These are phyloP conservation scores for Chaetophractus vellerosus DNA, from an alignment of 2,797 vertebrate genomes.

Conservation along the genomic window DNA sequence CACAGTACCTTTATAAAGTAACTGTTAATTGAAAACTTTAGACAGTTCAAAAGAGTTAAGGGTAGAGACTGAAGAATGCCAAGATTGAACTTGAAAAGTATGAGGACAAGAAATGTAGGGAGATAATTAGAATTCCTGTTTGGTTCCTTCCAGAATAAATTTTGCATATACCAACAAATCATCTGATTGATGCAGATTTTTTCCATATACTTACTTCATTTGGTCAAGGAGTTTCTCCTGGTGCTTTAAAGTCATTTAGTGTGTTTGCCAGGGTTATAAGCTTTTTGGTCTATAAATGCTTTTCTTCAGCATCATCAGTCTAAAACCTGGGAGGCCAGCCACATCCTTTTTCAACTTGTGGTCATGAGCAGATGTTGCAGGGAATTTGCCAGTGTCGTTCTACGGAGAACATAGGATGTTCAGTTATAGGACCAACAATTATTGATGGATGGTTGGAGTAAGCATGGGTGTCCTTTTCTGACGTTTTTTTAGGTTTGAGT, in stretches of 20 bases:
- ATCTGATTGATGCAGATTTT: background rate
- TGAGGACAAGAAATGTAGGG: background rate
- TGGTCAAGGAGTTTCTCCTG: constrained; percentile 42
- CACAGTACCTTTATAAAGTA: constrained; percentile 15
- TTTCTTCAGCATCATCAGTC: constrained; percentile 11
- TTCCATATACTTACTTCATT: constrained; percentile 40
- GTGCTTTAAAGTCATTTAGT: background rate
- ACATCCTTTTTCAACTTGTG: constrained; percentile 7
- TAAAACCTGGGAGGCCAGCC: constrained; percentile 39
- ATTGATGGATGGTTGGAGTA: constrained; percentile 14
- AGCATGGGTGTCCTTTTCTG: constrained; percentile 15
- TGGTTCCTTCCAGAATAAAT: constrained; percentile 24
- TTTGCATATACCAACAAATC: background rate
- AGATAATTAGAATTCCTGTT: background rate
- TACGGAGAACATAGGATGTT: background rate
- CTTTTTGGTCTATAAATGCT: background rate
- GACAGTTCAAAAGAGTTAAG: background rate
- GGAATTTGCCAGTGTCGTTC: constrained; percentile 5
- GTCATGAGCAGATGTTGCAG: constrained; percentile 46
- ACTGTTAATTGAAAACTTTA: constrained; percentile 53
- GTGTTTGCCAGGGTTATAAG: background rate
- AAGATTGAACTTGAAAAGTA: constrained; percentile 8
- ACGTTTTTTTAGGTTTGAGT: constrained; percentile 56
- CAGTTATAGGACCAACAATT: constrained; percentile 23
- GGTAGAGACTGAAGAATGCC: background rate